phyloP scores from a whole-genome alignment of 2,797 vertebrate genomes.

The Anableps anableps region DNA sequence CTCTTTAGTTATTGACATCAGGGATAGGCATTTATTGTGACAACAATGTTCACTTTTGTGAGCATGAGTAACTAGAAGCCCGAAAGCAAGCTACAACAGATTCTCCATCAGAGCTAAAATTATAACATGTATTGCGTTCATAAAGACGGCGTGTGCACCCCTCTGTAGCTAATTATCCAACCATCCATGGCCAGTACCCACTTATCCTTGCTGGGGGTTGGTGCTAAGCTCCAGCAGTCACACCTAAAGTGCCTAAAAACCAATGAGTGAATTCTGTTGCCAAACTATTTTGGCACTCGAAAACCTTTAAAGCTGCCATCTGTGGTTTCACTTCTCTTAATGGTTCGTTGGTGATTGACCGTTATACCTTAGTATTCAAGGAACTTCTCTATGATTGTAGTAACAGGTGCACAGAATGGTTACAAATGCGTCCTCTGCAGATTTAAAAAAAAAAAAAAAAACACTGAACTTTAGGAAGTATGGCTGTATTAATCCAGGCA shows the following conservation, averaged over 20 bases:
- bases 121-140: too few species aligned
- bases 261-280: background rate
- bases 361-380: constrained; percentile 16
- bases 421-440: background rate
- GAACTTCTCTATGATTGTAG: constrained; percentile 2
- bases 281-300: background rate
- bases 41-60: too few species aligned
- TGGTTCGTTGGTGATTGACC: background rate
- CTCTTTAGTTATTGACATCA: too few species aligned
- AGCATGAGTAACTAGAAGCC: constrained; percentile 24
- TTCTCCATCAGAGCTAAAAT: constrained; percentile 37
- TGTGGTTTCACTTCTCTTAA: constrained; percentile 38
- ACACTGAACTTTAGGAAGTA: too few species aligned
- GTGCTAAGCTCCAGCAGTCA: background rate
- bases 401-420: background rate
- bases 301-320: background rate
- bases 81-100: constrained; percentile 20
- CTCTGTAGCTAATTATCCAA: constrained; percentile 40
- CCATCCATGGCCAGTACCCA: too few species aligned
- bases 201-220: background rate
- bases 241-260: background rate
- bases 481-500: background rate
- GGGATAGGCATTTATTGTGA: too few species aligned
- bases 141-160: too few species aligned
- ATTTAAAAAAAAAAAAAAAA: background rate